These are phyloP conservation scores for Pterocles gutturalis DNA, from an alignment of 2,113 vertebrate genomes.

Conservation along the genomic window DNA sequence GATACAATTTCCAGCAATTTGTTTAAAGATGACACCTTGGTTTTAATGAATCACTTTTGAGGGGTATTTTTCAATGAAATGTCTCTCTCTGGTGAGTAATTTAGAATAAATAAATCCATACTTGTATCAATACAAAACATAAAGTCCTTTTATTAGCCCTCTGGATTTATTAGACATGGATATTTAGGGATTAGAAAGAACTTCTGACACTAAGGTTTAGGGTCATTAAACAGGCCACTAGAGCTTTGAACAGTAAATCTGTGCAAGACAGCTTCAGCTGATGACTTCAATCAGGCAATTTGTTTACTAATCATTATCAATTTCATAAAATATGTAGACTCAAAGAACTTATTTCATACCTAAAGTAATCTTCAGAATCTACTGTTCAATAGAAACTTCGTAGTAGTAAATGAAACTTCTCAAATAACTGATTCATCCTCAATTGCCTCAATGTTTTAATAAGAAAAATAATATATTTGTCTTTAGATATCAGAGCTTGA, in stretches of 20 bases:
- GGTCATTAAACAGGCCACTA: conserved; percentile 84
- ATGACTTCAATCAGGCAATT: conserved; percentile 66
- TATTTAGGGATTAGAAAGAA: conserved; percentile 82
- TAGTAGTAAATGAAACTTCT: background rate
- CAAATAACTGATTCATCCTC: background rate
- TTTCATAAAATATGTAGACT: background rate
- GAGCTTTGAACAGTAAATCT: conserved; percentile 74
- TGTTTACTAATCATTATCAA: conserved; percentile 51
- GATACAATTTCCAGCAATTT: conserved; percentile 49
- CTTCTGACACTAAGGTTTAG: conserved; percentile 81
- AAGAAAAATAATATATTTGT: background rate
- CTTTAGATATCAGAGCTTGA: background rate
- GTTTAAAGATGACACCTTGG: conserved; percentile 64
- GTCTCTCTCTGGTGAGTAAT: conserved; percentile 79
- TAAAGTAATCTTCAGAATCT: background rate
- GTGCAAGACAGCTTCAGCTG: conserved; percentile 25
- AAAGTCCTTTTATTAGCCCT: conserved; percentile 71
- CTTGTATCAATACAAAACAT: conserved; percentile 76
- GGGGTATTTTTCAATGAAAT: conserved; percentile 78
- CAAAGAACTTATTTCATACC: background rate
- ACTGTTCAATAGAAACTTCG: background rate
- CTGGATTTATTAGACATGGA: conserved; percentile 80
- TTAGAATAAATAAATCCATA: conserved; percentile 86
- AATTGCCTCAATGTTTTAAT: background rate
- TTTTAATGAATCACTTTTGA: conserved; percentile 72